Evolutionary conservation across 2,797 vertebrate species (phyloP).

Genomic region (Salmo trutta): DNA sequence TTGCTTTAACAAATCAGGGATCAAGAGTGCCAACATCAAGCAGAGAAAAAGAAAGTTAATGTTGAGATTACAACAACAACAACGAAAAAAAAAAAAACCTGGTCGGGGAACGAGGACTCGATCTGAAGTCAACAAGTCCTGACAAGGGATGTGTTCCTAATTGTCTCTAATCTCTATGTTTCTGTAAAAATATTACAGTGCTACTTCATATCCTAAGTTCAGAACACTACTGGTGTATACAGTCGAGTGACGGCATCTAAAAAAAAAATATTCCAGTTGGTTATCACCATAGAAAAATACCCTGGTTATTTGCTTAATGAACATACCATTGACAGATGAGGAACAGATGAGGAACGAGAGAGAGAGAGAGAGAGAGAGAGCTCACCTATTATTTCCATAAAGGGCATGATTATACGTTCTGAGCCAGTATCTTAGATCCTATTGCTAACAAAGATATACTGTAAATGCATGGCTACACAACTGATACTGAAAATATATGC

Average conservation of each 20-base stretch:
- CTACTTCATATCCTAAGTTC: slow-evolving; percentile 46
- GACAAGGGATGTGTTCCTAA: slow-evolving; percentile 59
- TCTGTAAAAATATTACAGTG: slow-evolving; percentile 62
- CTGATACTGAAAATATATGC: slow-evolving; percentile 51
- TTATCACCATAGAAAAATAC: slow-evolving; percentile 73
- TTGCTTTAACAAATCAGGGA: slow-evolving; percentile 73
- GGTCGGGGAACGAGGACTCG: slow-evolving; percentile 37
- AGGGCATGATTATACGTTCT: slow-evolving; percentile 25
- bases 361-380: no score
- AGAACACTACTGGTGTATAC: slow-evolving; percentile 45
- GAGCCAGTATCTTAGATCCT: slow-evolving; percentile 45
- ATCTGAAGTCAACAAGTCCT: slow-evolving; percentile 60
- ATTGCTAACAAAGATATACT: slow-evolving; percentile 54
- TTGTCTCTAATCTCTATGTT: slow-evolving; percentile 60
- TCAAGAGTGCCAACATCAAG: slow-evolving; percentile 69
- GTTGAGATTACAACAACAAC: slow-evolving; percentile 53
- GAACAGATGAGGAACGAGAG: no score
- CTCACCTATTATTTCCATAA: slow-evolving; percentile 18
- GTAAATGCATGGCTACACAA: slow-evolving; percentile 64
- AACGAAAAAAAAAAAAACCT: slow-evolving; percentile 29
- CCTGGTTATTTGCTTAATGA: slow-evolving; percentile 68
- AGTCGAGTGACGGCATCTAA: slow-evolving; percentile 36
- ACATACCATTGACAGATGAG: no score
- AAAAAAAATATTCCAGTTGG: slow-evolving; percentile 31
- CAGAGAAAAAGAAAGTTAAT: slow-evolving; percentile 63